These are phyloP conservation scores for Heloderma charlesbogerti DNA, from an alignment of 2,113 vertebrate genomes.

Conservation along the genomic window DNA sequence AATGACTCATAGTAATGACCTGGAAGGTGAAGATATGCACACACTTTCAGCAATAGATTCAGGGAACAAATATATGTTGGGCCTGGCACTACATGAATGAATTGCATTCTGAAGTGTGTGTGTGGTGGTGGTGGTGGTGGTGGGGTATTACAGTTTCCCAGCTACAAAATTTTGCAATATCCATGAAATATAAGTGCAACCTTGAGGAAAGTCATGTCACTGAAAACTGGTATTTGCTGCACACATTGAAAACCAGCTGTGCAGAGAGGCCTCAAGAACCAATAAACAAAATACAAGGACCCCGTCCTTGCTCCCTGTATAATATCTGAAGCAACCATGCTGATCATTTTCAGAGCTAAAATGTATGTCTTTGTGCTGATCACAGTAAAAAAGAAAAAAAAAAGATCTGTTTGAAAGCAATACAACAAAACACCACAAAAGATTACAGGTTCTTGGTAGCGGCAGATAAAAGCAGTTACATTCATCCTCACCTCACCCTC, in stretches of 20 bases:
- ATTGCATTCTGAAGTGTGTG: no score
- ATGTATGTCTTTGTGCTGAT: not conserved
- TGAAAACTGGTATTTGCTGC: no score
- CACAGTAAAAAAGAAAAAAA: not conserved
- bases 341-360: not conserved
- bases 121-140: no score
- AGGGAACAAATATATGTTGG: no score
- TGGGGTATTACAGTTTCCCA: no score
- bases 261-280: constrained; percentile 21
- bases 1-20: no score
- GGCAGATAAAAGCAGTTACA: not conserved
- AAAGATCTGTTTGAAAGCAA: not conserved
- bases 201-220: no score
- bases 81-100: no score
- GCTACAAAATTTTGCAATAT: no score
- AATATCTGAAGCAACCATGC: not conserved
- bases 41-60: no score
- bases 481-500: not conserved
- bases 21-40: no score
- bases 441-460: not conserved
- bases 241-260: not conserved
- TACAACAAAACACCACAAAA: not conserved
- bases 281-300: not conserved
- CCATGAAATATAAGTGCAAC: no score
- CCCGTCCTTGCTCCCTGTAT: not conserved